phyloP scores from a whole-genome alignment of 2,797 vertebrate genomes.

The Gila robusta region DNA sequence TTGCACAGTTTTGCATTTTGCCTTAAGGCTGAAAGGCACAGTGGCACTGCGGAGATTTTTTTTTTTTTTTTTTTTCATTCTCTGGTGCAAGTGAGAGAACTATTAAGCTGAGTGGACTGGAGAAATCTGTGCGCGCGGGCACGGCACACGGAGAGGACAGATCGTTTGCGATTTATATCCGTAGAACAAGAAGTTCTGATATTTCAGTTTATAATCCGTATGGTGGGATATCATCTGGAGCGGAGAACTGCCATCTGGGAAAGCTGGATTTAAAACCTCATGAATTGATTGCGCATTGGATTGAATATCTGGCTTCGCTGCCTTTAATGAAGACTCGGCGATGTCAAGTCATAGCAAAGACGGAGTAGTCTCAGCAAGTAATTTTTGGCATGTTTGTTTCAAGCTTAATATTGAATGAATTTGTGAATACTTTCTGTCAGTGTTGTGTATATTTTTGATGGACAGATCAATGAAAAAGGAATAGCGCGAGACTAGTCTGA shows the following conservation, averaged over 20 bases:
- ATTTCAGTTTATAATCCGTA: conserved; percentile 63
- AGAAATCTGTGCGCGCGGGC: conserved; percentile 55
- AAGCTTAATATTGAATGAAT: conserved; percentile 49
- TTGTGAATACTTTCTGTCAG: conserved; percentile 14
- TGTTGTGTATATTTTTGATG: neutral
- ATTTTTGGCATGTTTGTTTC: conserved; percentile 37
- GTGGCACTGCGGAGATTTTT: conserved; percentile 62
- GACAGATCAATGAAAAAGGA: conserved; percentile 25
- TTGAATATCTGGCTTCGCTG: conserved; percentile 41
- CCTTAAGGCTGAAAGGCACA: conserved; percentile 9
- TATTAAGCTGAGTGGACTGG: conserved; percentile 64
- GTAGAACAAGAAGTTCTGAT: conserved; percentile 66
- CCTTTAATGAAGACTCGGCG: conserved; percentile 27
- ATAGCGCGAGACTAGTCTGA: conserved; percentile 50
- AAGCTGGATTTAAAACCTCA: conserved; percentile 55
- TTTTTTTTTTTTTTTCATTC: conserved; percentile 38
- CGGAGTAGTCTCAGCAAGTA: conserved; percentile 44
- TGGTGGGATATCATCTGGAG: conserved; percentile 63
- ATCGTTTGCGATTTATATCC: conserved; percentile 10
- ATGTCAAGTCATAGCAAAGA: conserved; percentile 41
- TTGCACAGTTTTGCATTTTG: conserved; percentile 26
- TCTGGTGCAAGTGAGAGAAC: conserved; percentile 61
- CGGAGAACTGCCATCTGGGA: conserved; percentile 66
- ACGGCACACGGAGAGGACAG: conserved; percentile 30
- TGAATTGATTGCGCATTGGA: conserved; percentile 49